phyloP scores from a whole-genome alignment of 2,888 invertebrate genomes.

The Habrosyne pyritoides region DNA sequence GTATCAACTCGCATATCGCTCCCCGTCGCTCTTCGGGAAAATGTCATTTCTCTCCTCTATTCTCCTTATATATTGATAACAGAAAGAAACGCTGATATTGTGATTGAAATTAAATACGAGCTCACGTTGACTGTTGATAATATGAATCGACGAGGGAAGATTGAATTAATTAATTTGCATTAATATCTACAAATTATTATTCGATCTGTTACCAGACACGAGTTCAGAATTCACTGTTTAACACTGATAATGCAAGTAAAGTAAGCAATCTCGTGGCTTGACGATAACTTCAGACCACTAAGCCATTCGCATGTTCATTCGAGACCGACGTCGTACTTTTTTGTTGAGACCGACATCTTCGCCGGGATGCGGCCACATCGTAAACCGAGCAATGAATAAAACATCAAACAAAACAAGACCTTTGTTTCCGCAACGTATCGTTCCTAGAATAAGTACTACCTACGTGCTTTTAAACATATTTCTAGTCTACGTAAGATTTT shows the following conservation, averaged over 20 bases:
- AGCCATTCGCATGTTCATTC: not conserved
- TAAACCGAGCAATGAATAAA: constrained; percentile 26
- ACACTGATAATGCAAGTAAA: not conserved
- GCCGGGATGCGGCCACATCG: constrained; percentile 6
- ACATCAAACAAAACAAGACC: constrained; percentile 22
- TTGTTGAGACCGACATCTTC: not conserved
- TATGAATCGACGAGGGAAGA: not conserved
- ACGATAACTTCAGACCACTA: not conserved
- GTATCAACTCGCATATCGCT: not conserved
- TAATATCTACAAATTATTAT: no score
- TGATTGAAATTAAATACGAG: not conserved
- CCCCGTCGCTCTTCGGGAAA: not conserved
- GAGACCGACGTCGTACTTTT: not conserved
- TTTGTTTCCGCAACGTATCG: constrained; percentile 18
- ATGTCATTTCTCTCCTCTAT: not conserved
- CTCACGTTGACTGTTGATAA: not conserved
- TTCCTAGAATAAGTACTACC: constrained; percentile 9
- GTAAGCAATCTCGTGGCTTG: not conserved
- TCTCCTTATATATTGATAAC: not conserved
- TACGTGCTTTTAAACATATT: constrained; percentile 4
- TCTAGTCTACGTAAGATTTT: not conserved
- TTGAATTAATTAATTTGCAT: not conserved
- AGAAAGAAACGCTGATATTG: not conserved
- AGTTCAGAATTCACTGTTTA: not conserved
- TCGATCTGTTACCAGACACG: not conserved